phyloP scores from a whole-genome alignment of 2,113 vertebrate species.

The Prinia subflava region DNA sequence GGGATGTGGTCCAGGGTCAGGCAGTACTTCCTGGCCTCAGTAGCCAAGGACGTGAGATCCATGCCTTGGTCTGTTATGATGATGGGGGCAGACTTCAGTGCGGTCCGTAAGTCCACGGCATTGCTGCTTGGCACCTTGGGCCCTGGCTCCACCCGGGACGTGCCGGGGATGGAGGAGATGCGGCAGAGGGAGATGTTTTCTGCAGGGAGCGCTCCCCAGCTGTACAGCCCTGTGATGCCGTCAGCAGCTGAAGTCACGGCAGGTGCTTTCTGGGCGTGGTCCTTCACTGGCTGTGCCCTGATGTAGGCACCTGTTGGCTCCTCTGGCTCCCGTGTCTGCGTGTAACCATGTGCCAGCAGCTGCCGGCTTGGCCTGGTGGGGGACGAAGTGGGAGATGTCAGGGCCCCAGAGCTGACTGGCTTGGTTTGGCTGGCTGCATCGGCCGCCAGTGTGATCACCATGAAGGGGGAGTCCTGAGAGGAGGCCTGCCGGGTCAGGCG shows the following conservation, averaged over 20 bases:
- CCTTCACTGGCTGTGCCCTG: slow-evolving; percentile 63
- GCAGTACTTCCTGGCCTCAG: slow-evolving; percentile 89
- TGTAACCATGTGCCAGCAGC: slow-evolving; percentile 77
- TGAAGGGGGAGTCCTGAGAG: slow-evolving; percentile 86
- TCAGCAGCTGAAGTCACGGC: slow-evolving; percentile 68
- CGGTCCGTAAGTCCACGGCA: slow-evolving; percentile 88
- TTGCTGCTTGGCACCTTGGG: slow-evolving; percentile 77
- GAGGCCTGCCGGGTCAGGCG: slow-evolving; percentile 86
- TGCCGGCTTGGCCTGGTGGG: slow-evolving; percentile 82
- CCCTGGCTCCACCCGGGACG: slow-evolving; percentile 82
- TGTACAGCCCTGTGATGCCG: slow-evolving; percentile 73
- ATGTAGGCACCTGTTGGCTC: slow-evolving; percentile 70
- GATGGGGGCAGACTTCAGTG: slow-evolving; percentile 86
- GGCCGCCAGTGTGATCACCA: slow-evolving; percentile 87
- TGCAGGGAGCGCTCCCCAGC: slow-evolving; percentile 82
- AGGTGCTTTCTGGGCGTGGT: slow-evolving; percentile 70
- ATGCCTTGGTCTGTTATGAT: slow-evolving; percentile 98
- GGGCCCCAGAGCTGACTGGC: slow-evolving; percentile 81
- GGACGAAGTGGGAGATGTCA: slow-evolving; percentile 86
- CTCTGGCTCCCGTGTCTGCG: slow-evolving; percentile 72
- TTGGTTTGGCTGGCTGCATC: slow-evolving; percentile 83
- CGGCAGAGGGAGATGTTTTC: slow-evolving; percentile 91
- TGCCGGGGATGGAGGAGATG: slow-evolving; percentile 87
- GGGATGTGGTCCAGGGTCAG: slow-evolving; percentile 84
- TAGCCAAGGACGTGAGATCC: slow-evolving; percentile 94